Evolutionary conservation across 2,888 invertebrate genomes (phyloP), one percentile per base, ranked within the genome.

Genomic region (Cantharis flavilabris): DNA sequence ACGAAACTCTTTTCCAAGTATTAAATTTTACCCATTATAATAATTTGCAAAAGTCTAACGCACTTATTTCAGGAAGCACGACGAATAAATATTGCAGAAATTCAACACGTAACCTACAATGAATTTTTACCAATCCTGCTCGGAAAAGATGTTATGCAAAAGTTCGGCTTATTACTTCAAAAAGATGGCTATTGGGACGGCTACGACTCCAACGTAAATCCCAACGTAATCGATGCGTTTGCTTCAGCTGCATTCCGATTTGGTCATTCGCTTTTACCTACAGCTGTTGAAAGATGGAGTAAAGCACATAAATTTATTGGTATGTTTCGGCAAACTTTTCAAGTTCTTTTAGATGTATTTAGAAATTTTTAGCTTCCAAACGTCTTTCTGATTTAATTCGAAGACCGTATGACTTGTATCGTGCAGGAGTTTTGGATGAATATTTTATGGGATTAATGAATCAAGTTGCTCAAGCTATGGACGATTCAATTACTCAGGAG

Each of bases 401-500:
- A 83, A 92, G 96, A 84, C 97, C 97, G 0, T 97, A 94, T 86
- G 97, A 97, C 88, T 89, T 97, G 81, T 97, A 97, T 89, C 91
- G 97, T 85, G 96, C 97, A 16, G 97, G 97, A 74, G 95, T 97
- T 3, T 89, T 97, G 30, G 97, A 97, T 86, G 96, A 97, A 88
- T 97, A 97, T 86, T 92, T 97, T 49, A 96, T 97, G 95, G 97
- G 97, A 62, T 89, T 97, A 80, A 95, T 96, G 94, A 97, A 97
- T 88, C 97, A 97, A 90, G 96, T 97, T 20, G 96, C 97, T 1
- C 97, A 97, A 88, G 96, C 97, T 85, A 97, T 97, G 96, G 97
- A 97, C 87, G 97, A 97, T 87, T 97, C 96, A 0, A 96, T 97
- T 81, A 97, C 97, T 0, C 93, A 93, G 84, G 92, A 97, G 91